Evolutionary conservation across 53 echinoderm and acorn worm genomes (phyloP), one percentile per base, ranked within the genome.

Genomic region (Echinarachnius parma): DNA sequence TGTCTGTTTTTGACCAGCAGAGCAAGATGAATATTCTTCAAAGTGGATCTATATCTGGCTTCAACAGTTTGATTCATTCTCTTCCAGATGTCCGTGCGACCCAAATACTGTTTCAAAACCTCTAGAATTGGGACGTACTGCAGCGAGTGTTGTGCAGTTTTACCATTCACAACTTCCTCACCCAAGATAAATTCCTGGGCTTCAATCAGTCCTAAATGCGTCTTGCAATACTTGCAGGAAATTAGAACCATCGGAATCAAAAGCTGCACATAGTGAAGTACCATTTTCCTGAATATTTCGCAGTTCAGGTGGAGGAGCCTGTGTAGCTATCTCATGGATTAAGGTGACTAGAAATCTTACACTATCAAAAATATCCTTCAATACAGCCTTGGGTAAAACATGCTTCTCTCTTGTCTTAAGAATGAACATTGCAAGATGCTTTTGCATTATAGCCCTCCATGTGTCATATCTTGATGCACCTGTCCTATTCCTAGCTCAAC

Each of bases 371-470:
- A 79, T 66, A 57, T 79, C 79, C 52, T 64, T 32, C n/a, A 78
- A 64, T 32, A 64, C 64, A 4, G 9, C 20, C 58, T 66, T 79
- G 20, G 79, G 59, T 24, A 79, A 28, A 53, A 35, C 57, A 47
- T 79, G 79, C 28, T 35, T 55, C n/a, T n/a, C n/a, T 66, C 79
- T 66, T 33, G 79, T 79, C 67, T 79, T 79, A 16, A 79, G 67
- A 11, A 56, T 37, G 28, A 79, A 79, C 67, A 66, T 66, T 53
- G 79, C 67, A 46, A 79, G 18, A 79, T 79, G 79, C n/a, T n/a
- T n/a, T n/a, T n/a, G n/a, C n/a, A 79, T n/a, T n/a, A n/a, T n/a
- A n/a, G n/a, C n/a, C n/a, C n/a, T n/a, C n/a, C n/a, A n/a, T n/a
- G n/a, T n/a, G n/a, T n/a, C n/a, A n/a, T n/a, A n/a, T n/a, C n/a